Evolutionary conservation across 2,797 vertebrate species (phyloP).

Genomic region (Cercopithecus diana): DNA sequence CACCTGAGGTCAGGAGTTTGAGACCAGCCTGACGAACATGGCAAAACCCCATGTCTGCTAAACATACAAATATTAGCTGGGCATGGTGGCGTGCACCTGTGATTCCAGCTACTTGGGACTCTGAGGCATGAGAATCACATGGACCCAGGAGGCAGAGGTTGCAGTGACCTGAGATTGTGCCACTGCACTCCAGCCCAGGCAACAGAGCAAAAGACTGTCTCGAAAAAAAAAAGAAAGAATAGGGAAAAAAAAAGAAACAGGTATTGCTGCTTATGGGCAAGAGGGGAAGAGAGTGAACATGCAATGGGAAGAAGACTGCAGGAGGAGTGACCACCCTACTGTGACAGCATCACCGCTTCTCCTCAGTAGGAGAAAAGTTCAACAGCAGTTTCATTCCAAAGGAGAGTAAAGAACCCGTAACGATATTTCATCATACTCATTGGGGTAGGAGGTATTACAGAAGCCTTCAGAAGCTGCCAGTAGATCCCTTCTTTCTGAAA

Average conservation of each 20-base stretch:
- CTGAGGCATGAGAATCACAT: background rate
- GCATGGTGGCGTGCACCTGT: accelerated
- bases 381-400: background rate
- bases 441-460: background rate
- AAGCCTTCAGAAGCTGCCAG: background rate
- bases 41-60: background rate
- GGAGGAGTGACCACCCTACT: accelerated
- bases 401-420: background rate
- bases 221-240: background rate
- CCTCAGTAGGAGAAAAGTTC: accelerated
- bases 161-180: background rate
- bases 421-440: accelerated
- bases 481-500: background rate
- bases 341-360: background rate
- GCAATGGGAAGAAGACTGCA: accelerated
- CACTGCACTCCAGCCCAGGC: background rate
- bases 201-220: background rate
- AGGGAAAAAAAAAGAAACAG: background rate
- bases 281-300: background rate
- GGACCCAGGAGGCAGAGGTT: background rate
- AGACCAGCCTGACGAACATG: background rate
- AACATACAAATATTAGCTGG: background rate
- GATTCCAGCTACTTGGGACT: background rate
- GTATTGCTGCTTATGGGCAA: background rate
- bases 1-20: background rate